A percentile compares a stretch with the other conserved stretches of the same genome.
Conservation (phyloP, 2,797 vertebrate genomes). For the Smutsia gigantea region DNA sequence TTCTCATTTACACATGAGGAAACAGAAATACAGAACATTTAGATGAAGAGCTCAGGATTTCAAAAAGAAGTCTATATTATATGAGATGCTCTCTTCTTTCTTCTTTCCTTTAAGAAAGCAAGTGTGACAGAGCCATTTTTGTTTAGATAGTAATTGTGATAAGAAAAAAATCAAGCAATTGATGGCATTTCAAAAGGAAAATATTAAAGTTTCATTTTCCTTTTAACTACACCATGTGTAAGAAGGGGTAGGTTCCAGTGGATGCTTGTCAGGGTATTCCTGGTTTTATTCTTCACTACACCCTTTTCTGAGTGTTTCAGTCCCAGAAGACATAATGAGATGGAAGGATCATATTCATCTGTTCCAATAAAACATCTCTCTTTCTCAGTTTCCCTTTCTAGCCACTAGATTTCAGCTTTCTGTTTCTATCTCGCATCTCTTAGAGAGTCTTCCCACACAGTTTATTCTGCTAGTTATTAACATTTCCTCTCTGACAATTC, state of each 20-base stretch:
- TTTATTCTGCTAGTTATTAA: constrained; percentile 49
- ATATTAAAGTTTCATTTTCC: background rate
- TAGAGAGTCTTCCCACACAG: constrained; percentile 43
- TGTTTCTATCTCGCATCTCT: background rate
- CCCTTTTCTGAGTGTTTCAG: background rate
- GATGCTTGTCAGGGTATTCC: background rate
- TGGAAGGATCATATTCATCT: background rate
- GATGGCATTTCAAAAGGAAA: background rate
- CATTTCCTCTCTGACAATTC: background rate
- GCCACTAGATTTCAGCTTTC: background rate
- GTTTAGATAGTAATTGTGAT: background rate
- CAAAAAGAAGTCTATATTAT: constrained; percentile 19
- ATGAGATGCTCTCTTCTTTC: background rate
- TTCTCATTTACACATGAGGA: constrained; percentile 59
- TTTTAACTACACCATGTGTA: background rate
- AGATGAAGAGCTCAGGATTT: background rate
- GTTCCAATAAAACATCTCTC: background rate
- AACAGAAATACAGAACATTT: constrained; percentile 22
- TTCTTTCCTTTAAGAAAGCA: constrained; percentile 1
- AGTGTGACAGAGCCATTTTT: background rate
- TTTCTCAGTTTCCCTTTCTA: background rate
- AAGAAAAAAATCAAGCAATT: background rate
- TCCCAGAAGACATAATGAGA: background rate
- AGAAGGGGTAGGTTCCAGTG: background rate
- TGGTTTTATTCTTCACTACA: background rate